Percentiles rank a stretch among this genome's conserved stretches.
These are phyloP conservation scores for Vicugna pacos DNA, from an alignment of 2,113 vertebrate species.

Conservation along the genomic window DNA sequence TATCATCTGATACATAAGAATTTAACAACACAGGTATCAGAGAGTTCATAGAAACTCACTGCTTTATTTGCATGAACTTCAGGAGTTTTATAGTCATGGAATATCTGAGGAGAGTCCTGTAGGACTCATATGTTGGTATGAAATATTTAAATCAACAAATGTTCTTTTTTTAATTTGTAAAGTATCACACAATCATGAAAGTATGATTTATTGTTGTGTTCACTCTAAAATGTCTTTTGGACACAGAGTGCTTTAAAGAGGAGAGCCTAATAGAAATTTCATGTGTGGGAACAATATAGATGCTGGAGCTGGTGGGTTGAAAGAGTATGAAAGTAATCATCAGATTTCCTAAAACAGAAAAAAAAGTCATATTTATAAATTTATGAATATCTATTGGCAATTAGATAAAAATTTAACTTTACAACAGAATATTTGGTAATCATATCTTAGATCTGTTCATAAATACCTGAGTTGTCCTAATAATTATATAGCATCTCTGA, in stretches of 20 bases:
- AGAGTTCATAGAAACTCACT: not conserved
- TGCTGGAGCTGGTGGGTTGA: not conserved
- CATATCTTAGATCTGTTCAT: not conserved
- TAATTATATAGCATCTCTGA: not conserved
- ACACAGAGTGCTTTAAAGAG: not conserved
- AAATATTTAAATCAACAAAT: slow-evolving; percentile 19
- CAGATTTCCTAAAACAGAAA: not conserved
- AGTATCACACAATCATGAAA: not conserved
- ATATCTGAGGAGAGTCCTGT: not conserved
- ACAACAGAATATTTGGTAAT: not conserved
- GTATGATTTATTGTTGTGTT: not conserved
- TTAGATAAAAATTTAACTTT: not conserved
- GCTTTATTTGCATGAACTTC: not conserved
- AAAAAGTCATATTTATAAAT: not conserved
- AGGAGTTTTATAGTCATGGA: not conserved
- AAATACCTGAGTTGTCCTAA: not conserved
- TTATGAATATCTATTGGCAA: not conserved
- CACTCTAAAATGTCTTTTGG: slow-evolving; percentile 23
- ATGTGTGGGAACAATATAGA: not conserved
- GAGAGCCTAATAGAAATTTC: not conserved
- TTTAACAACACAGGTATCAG: not conserved
- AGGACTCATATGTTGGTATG: not conserved
- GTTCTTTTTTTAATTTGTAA: slow-evolving; percentile 25
- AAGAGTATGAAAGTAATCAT: not conserved
- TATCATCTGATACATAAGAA: not conserved